phyloP scores from a whole-genome alignment of 2,113 vertebrate genomes.

The Hippotragus niger region DNA sequence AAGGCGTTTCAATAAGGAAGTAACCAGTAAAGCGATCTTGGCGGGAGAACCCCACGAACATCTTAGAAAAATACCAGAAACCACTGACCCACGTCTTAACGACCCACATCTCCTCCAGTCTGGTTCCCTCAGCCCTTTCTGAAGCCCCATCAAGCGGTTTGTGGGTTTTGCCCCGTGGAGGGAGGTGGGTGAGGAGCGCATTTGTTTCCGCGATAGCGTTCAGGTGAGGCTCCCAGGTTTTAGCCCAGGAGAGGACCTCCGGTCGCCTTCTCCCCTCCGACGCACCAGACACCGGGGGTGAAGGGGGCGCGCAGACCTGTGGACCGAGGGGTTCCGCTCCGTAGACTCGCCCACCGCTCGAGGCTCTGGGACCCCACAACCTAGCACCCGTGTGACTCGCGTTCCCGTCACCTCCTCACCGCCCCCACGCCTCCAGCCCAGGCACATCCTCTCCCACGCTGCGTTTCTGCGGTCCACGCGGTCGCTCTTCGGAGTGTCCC shows the following conservation, averaged over 20 bases:
- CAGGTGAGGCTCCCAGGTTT: neutral
- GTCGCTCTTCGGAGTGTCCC: neutral
- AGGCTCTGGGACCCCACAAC: neutral
- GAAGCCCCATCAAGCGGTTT: neutral
- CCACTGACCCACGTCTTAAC: neutral
- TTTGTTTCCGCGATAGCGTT: neutral
- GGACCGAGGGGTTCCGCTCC: neutral
- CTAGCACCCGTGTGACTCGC: neutral
- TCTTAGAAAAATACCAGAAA: constrained; percentile 27
- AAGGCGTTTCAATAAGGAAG: neutral
- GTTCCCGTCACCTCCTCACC: neutral
- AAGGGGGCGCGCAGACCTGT: neutral
- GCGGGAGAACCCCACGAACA: constrained; percentile 40
- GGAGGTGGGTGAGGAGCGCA: neutral
- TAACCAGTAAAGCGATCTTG: neutral
- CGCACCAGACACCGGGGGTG: neutral
- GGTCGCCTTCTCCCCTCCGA: neutral
- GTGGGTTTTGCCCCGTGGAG: neutral
- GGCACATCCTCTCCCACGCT: neutral
- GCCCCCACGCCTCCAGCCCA: neutral
- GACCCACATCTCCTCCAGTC: neutral
- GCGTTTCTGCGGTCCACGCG: neutral
- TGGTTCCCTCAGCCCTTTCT: neutral
- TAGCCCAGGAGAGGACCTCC: neutral
- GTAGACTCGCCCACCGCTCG: fast-evolving